Evolutionary conservation across 2,113 vertebrate species (phyloP).

Genomic region (Tupaia tana): DNA sequence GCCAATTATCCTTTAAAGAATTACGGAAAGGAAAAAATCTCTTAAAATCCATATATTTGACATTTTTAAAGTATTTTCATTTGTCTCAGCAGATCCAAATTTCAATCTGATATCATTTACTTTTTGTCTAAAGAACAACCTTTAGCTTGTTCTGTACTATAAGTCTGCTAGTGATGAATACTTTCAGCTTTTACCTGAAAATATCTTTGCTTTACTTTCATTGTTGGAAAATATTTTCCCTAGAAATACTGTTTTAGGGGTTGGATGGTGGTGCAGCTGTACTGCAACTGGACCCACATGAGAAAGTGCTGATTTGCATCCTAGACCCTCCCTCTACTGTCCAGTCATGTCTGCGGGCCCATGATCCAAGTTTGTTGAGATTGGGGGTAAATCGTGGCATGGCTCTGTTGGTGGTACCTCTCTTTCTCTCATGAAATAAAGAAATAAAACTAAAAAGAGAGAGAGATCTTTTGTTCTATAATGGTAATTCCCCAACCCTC

Average conservation of each 20-base stretch:
- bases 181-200: not conserved
- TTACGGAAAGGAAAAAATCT: not conserved
- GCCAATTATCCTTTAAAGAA: not conserved
- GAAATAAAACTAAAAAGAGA: too few relatives aligned
- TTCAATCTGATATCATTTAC: not conserved
- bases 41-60: not conserved
- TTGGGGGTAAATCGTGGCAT: too few relatives aligned
- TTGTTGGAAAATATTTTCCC: not conserved
- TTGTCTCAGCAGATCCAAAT: not conserved
- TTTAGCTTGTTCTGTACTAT: not conserved
- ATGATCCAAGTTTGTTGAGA: too few relatives aligned
- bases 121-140: not conserved
- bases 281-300: too few relatives aligned
- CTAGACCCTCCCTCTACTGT: too few relatives aligned
- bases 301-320: too few relatives aligned
- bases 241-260: not conserved
- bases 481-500: not conserved
- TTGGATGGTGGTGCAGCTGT: too few relatives aligned
- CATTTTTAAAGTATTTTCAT: not conserved
- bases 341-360: too few relatives aligned
- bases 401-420: too few relatives aligned
- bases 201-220: not conserved
- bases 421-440: too few relatives aligned
- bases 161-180: not conserved
- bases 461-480: not conserved